Conservation (phyloP, 2,113 vertebrate species). For the Aegotheles bennettii region DNA sequence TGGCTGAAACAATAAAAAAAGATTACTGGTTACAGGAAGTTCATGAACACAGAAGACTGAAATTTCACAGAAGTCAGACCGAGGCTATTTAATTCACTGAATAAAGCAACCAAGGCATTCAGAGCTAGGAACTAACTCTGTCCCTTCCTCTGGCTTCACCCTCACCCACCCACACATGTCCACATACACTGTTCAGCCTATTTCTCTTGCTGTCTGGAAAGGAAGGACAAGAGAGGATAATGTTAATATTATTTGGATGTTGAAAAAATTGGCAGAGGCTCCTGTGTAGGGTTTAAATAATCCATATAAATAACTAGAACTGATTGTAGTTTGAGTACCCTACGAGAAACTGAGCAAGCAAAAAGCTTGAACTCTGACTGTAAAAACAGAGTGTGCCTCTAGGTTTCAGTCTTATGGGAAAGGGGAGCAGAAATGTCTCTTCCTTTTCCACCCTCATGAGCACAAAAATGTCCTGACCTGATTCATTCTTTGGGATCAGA, state of each 20-base stretch:
- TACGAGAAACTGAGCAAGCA: not conserved
- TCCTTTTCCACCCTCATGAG: not conserved
- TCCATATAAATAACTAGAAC: not conserved
- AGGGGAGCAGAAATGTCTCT: not conserved
- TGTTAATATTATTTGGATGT: constrained; percentile 17
- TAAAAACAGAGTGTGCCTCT: not conserved
- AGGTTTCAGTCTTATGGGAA: not conserved
- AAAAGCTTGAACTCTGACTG: constrained; percentile 10
- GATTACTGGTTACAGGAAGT: not conserved
- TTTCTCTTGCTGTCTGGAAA: constrained; percentile 13
- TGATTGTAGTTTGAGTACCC: not conserved
- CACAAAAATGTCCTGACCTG: constrained; percentile 22
- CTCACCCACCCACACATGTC: not conserved
- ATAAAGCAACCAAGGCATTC: not conserved
- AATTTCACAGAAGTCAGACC: not conserved
- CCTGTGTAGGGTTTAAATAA: not conserved
- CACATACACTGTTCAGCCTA: not conserved
- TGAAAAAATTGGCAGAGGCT: not conserved
- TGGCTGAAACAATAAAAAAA: constrained; percentile 4
- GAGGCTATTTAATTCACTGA: not conserved
- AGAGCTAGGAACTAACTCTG: not conserved
- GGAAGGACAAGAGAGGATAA: not conserved
- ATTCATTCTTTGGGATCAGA: constrained; percentile 16
- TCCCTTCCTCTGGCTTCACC: constrained; percentile 33
- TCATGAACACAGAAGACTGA: not conserved